phyloP scores from a whole-genome alignment of 2,888 invertebrate species.

The Craniophora ligustri region DNA sequence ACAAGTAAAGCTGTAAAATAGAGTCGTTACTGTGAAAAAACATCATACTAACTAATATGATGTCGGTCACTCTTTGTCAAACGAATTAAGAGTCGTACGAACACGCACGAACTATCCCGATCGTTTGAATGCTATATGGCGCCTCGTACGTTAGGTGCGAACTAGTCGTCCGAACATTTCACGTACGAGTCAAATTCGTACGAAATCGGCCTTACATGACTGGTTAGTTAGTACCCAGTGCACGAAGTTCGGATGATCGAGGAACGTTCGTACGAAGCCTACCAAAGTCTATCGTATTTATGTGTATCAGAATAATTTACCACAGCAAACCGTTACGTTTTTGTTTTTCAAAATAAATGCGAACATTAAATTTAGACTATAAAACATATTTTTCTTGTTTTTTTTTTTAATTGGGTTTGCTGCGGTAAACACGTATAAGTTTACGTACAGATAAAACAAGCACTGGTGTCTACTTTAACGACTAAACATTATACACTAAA shows the following conservation, averaged over 20 bases:
- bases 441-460: slow-evolving; percentile 41
- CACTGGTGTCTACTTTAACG: slow-evolving; percentile 64
- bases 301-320: slow-evolving; percentile 15
- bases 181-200: too few species aligned
- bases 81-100: too few species aligned
- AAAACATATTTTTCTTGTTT: slow-evolving; percentile 10
- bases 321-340: slow-evolving; percentile 27
- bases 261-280: too few species aligned
- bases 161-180: too few species aligned
- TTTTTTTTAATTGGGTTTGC: slow-evolving; percentile 25
- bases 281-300: slow-evolving; percentile 5
- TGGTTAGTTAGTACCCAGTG: too few species aligned
- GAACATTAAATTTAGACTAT: slow-evolving; percentile 5
- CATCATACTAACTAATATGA: background rate
- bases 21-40: slow-evolving; percentile 9
- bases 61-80: too few species aligned
- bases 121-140: too few species aligned
- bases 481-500: slow-evolving; percentile 61
- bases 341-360: slow-evolving; percentile 20
- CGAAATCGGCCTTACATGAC: too few species aligned
- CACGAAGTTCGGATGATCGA: too few species aligned
- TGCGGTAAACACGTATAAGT: slow-evolving; percentile 11
- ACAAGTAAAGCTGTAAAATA: slow-evolving; percentile 9
- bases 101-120: too few species aligned
- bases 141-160: too few species aligned